Evolutionary conservation across 1,140 invertebrate genomes (phyloP), one percentile per base, ranked within the genome.

Genomic region (Drosophila miranda): DNA sequence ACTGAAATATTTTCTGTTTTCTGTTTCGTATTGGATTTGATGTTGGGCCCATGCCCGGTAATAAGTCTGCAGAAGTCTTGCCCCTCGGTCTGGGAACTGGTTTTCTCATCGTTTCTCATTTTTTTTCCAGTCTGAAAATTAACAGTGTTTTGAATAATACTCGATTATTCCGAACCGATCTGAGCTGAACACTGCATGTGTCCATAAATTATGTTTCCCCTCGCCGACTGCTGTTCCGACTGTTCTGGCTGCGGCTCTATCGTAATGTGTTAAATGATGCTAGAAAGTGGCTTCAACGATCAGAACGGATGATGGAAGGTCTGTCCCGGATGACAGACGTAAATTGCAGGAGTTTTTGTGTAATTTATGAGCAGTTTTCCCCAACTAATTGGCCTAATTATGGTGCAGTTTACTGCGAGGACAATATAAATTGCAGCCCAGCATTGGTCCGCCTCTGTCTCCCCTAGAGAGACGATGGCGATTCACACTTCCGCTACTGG

Each of bases 71-170:
- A 73, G 52, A 69, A 75, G 71, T 75, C 60, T 75, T 44, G 57
- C 6, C 23, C 26, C 19, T 23, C 19, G 52, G 49, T 50, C 6
- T 21, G 43, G 38, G 43, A 83, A 88, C 83, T 72, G 76, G 82
- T 82, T 87, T 75, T 13, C 42, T 50, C 21, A 5, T 30, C 30
- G 30, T 30, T 30, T 30, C 30, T 30, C 30, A 9, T 30, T 30
- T 45, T 48, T 48, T 13, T 74, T 62, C 67, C 76, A 80, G 87
- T 86, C 87, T 87, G 46, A 81, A 56, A 87, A 87, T 86, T 81
- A 86, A 86, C 81, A 75, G 78, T 87, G 78, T 70, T 87, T 87
- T 82, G 74, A 87, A 87, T 87, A 86, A 87, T 86, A 78, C 82
- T 42, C 81, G 63, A 86, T 84, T 86, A 84, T 80, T 76, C 49